A percentile compares a stretch with the other conserved stretches of the same genome.
These are phyloP conservation scores for Sus scrofa DNA, from an alignment of 2,113 vertebrate genomes.

Conservation along the genomic window DNA sequence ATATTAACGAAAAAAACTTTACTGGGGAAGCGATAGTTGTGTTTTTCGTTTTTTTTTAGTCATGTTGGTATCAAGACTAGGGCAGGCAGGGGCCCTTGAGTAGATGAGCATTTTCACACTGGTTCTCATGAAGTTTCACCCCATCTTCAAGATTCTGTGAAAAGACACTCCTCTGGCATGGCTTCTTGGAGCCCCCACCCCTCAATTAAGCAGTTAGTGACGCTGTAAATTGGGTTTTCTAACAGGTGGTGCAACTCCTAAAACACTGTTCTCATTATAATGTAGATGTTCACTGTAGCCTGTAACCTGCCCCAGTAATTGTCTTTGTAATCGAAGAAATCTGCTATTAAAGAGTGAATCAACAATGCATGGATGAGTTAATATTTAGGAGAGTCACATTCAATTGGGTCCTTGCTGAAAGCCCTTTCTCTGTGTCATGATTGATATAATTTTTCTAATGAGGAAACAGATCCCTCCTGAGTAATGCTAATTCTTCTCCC, in stretches of 20 bases:
- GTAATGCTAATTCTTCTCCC: background rate
- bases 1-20: background rate
- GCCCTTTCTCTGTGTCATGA: background rate
- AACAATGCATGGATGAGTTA: background rate
- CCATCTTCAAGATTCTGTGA: background rate
- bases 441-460: background rate
- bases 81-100: background rate
- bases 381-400: background rate
- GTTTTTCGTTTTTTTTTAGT: background rate
- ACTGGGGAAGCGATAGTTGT: accelerated
- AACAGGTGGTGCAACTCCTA: background rate
- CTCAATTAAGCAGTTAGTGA: background rate
- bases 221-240: background rate
- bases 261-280: background rate
- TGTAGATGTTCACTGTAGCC: background rate
- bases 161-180: background rate
- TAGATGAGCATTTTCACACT: background rate
- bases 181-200: background rate
- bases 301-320: background rate
- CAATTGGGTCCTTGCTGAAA: background rate
- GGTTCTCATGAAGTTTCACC: background rate
- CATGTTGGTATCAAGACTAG: background rate
- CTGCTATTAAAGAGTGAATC: background rate
- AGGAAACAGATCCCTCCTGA: background rate
- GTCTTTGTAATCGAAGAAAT: background rate